Evolutionary conservation across 2,113 vertebrate species (phyloP).

Genomic region (Cyprinus carpio): DNA sequence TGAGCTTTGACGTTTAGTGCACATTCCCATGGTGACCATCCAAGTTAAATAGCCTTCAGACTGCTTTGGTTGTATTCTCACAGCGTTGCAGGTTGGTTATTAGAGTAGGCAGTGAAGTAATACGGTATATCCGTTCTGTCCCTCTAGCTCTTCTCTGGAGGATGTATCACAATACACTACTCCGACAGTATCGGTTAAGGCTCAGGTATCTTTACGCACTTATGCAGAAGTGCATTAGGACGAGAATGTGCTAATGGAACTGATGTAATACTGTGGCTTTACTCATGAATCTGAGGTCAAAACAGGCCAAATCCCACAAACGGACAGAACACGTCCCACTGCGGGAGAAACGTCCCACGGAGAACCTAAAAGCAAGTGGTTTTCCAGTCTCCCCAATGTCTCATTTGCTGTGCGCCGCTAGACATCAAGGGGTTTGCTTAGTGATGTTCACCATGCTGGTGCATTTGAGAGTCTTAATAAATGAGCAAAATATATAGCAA

Average conservation of each 20-base stretch:
- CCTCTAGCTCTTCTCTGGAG: slow-evolving; percentile 32
- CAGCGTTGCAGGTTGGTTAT: not conserved
- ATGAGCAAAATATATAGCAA: no score
- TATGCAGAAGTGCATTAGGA: slow-evolving; percentile 17
- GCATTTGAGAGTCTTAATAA: not conserved
- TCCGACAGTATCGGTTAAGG: slow-evolving; percentile 28
- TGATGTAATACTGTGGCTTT: not conserved
- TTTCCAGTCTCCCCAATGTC: slow-evolving; percentile 15
- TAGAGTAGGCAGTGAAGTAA: not conserved
- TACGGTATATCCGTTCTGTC: not conserved
- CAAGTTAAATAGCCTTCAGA: not conserved
- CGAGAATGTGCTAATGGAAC: not conserved
- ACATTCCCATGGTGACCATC: not conserved
- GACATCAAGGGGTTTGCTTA: not conserved
- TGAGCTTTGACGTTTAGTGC: not conserved
- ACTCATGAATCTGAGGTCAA: not conserved
- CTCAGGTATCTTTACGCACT: slow-evolving; percentile 32
- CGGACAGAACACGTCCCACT: not conserved
- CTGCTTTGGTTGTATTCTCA: slow-evolving; percentile 6
- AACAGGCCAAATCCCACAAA: not conserved
- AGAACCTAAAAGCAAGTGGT: no score
- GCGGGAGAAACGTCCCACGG: not conserved
- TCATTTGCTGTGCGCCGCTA: slow-evolving; percentile 5
- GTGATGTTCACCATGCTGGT: slow-evolving; percentile 5
- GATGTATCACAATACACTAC: slow-evolving; percentile 36